These are phyloP conservation scores for Drosophila sucinea DNA, from an alignment of 1,140 invertebrate species.

Conservation along the genomic window DNA sequence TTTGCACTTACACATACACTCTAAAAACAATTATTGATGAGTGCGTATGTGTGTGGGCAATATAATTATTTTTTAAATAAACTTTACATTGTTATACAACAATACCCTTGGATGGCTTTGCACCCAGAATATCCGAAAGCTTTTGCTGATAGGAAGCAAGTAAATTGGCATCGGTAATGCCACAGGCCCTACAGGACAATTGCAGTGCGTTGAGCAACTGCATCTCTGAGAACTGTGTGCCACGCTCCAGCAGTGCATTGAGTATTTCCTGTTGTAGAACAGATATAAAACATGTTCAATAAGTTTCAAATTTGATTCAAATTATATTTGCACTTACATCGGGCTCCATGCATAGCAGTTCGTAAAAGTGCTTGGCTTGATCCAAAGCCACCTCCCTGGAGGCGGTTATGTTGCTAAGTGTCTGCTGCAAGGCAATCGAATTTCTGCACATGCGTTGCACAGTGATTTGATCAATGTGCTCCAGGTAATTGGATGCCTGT, in stretches of 20 bases:
- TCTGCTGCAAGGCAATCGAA: constrained; percentile 93
- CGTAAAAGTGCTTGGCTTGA: constrained; percentile 94
- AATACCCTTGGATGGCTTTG: constrained; percentile 78
- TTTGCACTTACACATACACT: constrained; percentile 5
- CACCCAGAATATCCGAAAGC: constrained; percentile 85
- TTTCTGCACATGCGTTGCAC: constrained; percentile 93
- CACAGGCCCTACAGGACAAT: constrained; percentile 85
- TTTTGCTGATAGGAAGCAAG: constrained; percentile 84
- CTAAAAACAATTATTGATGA: not conserved
- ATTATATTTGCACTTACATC: constrained; percentile 84
- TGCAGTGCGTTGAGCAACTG: constrained; percentile 94
- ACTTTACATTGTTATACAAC: constrained; percentile 61
- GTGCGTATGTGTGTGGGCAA: not conserved
- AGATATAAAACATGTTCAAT: not conserved
- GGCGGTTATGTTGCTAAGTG: constrained; percentile 92
- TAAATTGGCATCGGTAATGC: constrained; percentile 82
- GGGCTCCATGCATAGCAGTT: constrained; percentile 92
- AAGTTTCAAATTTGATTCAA: no score
- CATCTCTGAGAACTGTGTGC: constrained; percentile 91
- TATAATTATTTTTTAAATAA: constrained; percentile 11
- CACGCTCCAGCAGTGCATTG: constrained; percentile 90
- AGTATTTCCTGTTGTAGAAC: constrained; percentile 89
- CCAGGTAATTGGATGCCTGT: constrained; percentile 91
- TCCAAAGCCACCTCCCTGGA: constrained; percentile 93
- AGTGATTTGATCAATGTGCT: constrained; percentile 91